Percentiles rank a stretch among this genome's conserved stretches.
These are phyloP conservation scores for Drosophila erecta DNA, from an alignment of 1,140 invertebrate species.

Conservation along the genomic window DNA sequence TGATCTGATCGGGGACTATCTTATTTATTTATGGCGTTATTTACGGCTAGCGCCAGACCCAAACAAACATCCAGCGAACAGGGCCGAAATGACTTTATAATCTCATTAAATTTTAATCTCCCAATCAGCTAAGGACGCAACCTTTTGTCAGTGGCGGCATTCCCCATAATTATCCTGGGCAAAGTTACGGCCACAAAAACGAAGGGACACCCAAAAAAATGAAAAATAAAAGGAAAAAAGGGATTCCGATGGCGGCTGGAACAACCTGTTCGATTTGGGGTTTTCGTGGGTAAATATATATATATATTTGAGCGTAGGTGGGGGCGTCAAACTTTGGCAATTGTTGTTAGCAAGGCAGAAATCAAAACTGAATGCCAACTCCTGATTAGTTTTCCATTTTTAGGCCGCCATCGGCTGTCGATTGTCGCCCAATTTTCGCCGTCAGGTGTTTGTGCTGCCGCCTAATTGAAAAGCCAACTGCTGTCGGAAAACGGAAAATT, in stretches of 20 bases:
- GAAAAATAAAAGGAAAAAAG: slow-evolving; percentile 17
- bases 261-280: background rate
- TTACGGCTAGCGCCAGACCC: slow-evolving; percentile 14
- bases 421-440: slow-evolving; percentile 8
- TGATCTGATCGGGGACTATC: no score
- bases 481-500: slow-evolving; percentile 30
- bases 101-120: slow-evolving; percentile 62
- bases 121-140: slow-evolving; percentile 50
- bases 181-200: slow-evolving; percentile 29
- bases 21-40: slow-evolving; percentile 7
- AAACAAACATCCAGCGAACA: slow-evolving; percentile 21
- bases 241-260: slow-evolving; percentile 13
- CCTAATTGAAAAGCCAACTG: slow-evolving; percentile 55
- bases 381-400: slow-evolving; percentile 48
- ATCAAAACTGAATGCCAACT: slow-evolving; percentile 59
- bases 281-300: no score
- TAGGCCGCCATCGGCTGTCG: slow-evolving; percentile 12
- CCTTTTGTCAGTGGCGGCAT: slow-evolving; percentile 37
- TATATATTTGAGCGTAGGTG: background rate
- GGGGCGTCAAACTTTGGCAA: slow-evolving; percentile 41
- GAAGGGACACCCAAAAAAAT: slow-evolving; percentile 5
- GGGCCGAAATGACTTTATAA: slow-evolving; percentile 52
- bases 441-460: slow-evolving; percentile 22
- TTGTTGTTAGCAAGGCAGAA: slow-evolving; percentile 48
- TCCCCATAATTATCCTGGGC: slow-evolving; percentile 26